Conservation (phyloP, 2,888 invertebrate genomes). For the Oligia latruncula region DNA sequence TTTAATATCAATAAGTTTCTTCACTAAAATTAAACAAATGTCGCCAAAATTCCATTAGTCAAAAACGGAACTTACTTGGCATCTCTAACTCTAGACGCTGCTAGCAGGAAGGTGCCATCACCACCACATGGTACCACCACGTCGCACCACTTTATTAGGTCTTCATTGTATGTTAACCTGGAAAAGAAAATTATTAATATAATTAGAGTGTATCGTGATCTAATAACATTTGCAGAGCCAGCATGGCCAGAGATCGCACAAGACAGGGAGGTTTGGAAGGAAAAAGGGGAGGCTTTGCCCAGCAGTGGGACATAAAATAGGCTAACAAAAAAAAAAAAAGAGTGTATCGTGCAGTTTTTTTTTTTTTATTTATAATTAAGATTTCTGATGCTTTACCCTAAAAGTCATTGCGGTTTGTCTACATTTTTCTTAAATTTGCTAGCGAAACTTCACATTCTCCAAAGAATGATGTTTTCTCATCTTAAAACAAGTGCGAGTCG, state of each 20-base stretch:
- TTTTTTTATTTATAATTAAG: too few relatives aligned
- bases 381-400: too few relatives aligned
- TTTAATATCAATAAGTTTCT: too few relatives aligned
- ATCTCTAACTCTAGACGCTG: conserved; percentile 95
- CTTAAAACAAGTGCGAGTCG: neutral
- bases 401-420: neutral
- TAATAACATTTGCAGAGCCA: too few relatives aligned
- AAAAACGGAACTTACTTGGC: conserved; percentile 73
- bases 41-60: too few relatives aligned
- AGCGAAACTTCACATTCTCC: too few relatives aligned
- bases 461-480: too few relatives aligned
- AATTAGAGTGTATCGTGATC: neutral
- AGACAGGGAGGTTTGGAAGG: too few relatives aligned
- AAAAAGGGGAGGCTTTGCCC: too few relatives aligned
- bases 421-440: neutral
- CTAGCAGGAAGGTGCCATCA: conserved; percentile 98
- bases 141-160: conserved; percentile 97
- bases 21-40: too few relatives aligned
- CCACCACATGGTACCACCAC: conserved; percentile 97
- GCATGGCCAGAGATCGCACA: too few relatives aligned
- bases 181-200: conserved; percentile 30
- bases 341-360: neutral
- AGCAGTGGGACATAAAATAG: too few relatives aligned
- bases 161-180: conserved; percentile 86
- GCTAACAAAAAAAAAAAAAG: neutral